Percentiles rank a stretch among this genome's conserved stretches.
Evolutionary conservation across 1,140 invertebrate genomes (phyloP).

Genomic region (Listronotus bonariensis): DNA sequence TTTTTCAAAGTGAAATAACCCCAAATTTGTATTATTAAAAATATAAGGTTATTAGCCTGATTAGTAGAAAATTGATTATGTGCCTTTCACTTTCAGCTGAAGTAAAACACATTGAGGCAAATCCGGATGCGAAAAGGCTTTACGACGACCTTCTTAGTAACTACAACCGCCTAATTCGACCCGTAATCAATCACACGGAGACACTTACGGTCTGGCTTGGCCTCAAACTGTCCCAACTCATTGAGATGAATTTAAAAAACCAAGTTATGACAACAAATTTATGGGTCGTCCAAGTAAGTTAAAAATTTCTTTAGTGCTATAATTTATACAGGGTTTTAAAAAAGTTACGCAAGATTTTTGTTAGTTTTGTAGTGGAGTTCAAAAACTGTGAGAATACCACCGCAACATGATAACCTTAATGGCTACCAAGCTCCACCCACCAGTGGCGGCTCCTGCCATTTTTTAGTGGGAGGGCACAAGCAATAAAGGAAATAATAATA

Average conservation of each 20-base stretch:
- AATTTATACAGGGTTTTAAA: no score
- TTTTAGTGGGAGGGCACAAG: no score
- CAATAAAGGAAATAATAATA: no score
- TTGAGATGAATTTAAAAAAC: constrained; percentile 94
- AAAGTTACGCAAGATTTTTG: no score
- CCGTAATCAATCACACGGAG: constrained; percentile 92
- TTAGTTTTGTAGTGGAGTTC: no score
- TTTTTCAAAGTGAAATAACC: no score
- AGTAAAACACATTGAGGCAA: constrained; percentile 71
- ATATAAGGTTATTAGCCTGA: no score
- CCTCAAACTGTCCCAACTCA: constrained; percentile 91
- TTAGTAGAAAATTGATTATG: constrained; percentile 5
- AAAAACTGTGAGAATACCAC: no score
- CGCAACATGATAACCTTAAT: no score
- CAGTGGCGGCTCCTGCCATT: no score
- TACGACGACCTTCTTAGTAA: constrained; percentile 93
- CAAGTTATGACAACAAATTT: constrained; percentile 96
- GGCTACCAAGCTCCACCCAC: no score
- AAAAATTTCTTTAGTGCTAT: neutral
- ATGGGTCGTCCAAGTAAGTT: constrained; percentile 87
- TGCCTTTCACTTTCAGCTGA: constrained; percentile 44
- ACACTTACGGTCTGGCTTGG: constrained; percentile 90
- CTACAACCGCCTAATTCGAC: constrained; percentile 95
- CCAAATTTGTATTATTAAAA: no score
- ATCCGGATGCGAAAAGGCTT: constrained; percentile 87